Evolutionary conservation across 2,888 invertebrate species (phyloP), one percentile per base, ranked within the genome.

Genomic region (Cephus pulcher): DNA sequence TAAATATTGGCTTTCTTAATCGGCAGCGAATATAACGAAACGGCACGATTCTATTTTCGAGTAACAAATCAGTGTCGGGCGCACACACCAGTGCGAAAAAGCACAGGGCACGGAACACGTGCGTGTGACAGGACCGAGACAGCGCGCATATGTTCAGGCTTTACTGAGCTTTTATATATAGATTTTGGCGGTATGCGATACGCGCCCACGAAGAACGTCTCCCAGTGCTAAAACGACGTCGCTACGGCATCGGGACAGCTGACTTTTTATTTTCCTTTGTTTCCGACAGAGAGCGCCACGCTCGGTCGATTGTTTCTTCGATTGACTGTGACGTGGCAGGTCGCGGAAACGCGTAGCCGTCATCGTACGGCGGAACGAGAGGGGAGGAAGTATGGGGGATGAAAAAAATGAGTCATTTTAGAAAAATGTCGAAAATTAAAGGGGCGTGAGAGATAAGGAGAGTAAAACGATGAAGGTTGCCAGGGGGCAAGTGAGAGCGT

Each of bases 21-120:
- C 37, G 30, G 34, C 9, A 9, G 56, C n/a, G 70, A 30, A 23
- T 34, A 69, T 33, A 32, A 73, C 37, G 37, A 73, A 40, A 30
- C 32, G 35, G 23, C 75, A 69, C 73, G 34, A 74, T 81, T 81
- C 78, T 81, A 81, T 80, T 81, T 81, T 76, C 74, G 78, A 75
- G 75, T 76, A 73, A 78, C 80, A 78, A 79, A 81, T 81, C 81
- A 79, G 73, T 56, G 74, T 11, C 40, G 35, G 34, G 34, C 69
- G 74, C 35, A 32, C 9, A 37, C 40, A 40, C 73, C 32, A 32
- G 33, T 33, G 33, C 30, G 56, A 56, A 30, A 34, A 23, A 6
- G 73, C 32, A 69, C 34, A 74, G 74, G 80, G 34, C 23, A 56
- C n/a, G 23, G 34, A 76, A 73, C 75, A 76, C 75, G 69, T 75